These are phyloP conservation scores for Remorina albescens DNA, from an alignment of 2,797 vertebrate genomes.

Conservation along the genomic window DNA sequence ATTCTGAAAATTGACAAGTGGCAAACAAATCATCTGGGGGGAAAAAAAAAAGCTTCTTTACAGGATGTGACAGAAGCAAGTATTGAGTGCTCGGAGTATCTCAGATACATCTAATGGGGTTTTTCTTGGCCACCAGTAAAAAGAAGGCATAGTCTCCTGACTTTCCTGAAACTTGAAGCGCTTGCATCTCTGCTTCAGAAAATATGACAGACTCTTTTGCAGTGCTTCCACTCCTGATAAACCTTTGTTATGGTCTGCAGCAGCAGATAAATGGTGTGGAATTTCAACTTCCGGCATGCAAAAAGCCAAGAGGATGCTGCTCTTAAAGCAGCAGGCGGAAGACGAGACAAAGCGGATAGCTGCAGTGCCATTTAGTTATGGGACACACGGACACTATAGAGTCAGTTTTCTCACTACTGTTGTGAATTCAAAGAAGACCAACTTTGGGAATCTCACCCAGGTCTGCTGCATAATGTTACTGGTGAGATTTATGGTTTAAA, in stretches of 20 bases:
- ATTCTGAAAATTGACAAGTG: no score
- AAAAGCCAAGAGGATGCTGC: neutral
- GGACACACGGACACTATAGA: slow-evolving; percentile 7
- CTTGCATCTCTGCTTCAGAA: no score
- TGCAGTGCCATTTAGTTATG: slow-evolving; percentile 8
- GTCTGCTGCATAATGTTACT: neutral
- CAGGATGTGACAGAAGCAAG: no score
- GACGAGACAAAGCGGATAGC: slow-evolving; percentile 19
- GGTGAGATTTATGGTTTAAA: slow-evolving; percentile 12
- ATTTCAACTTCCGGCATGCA: slow-evolving; percentile 2
- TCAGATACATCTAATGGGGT: no score
- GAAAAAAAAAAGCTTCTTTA: no score
- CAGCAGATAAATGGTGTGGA: neutral
- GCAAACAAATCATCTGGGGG: no score
- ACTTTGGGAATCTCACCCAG: neutral
- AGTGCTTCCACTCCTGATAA: neutral
- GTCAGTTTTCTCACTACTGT: neutral
- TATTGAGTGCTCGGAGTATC: no score
- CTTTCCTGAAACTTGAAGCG: no score
- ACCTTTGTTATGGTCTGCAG: neutral
- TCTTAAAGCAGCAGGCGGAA: neutral
- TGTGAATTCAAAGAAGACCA: neutral
- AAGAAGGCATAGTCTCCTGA: no score
- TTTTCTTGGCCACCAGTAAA: no score
- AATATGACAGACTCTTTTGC: neutral